phyloP scores from a whole-genome alignment of 2,113 vertebrate species.

The Entomyzon cyanotis region DNA sequence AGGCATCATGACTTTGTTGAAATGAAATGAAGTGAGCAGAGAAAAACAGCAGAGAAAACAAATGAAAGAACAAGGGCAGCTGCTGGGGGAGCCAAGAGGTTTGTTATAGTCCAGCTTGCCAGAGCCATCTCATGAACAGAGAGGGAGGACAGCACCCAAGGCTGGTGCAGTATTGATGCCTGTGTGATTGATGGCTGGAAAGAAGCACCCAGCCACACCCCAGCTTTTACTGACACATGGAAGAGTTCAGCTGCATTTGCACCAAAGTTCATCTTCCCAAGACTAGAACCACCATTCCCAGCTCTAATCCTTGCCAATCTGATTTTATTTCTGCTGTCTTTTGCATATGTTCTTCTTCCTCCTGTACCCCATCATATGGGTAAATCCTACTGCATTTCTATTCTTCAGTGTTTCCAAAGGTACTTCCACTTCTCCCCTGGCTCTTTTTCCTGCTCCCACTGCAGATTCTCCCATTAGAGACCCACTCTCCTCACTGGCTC shows the following conservation, averaged over 20 bases:
- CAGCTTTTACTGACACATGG: neutral
- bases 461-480: neutral
- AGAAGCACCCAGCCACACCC: neutral
- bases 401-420: neutral
- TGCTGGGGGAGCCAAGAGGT: neutral
- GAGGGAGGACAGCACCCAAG: neutral
- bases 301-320: neutral
- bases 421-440: neutral
- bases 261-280: neutral
- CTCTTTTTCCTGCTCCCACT: neutral
- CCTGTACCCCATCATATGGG: neutral
- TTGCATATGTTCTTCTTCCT: neutral
- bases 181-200: neutral
- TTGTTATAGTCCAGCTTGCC: neutral
- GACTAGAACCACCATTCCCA: neutral
- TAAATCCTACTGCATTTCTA: neutral
- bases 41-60: neutral
- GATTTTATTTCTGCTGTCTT: neutral
- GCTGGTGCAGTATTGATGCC: neutral
- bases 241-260: neutral
- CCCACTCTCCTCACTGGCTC: neutral
- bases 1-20: neutral
- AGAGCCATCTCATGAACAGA: accelerated
- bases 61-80: neutral
- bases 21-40: neutral